Evolutionary conservation across 2,113 vertebrate species (phyloP), one percentile per base, ranked within the genome.

Genomic region (Muntiacus muntjak): DNA sequence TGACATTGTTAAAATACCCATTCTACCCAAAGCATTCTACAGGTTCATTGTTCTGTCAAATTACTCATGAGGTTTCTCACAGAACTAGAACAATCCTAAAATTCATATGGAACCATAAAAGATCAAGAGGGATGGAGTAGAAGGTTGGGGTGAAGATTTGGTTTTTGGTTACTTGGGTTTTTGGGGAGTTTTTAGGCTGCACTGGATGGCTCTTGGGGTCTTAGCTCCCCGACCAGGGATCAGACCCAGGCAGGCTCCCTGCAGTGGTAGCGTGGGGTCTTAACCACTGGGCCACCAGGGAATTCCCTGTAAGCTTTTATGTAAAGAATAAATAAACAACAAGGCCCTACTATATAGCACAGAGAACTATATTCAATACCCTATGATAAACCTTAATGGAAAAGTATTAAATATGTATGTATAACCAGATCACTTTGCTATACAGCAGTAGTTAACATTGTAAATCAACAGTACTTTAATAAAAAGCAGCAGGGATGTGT

Each of bases 181-280:
- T 36, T 36, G 0, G 7, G 64, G 64, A 2, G 3, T 2, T 8
- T 17, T 78, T 78, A 17, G 9, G 47, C 47, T 33, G 45, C 2
- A 11, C 47, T 19, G 28, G 9, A 33, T 81, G 30, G 30, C 47
- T 52, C 47, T 50, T 33, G 17, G 28, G 28, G 17, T 52, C 28
- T 81, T 81, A 33, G 30, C 16, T 52, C 28, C 4, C 2, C 5
- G 0, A 19, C 2, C 4, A 52, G 78, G 47, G 28, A 33, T 21
- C 28, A 30, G 47, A 81, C 28, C 28, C 47, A 81, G 78, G 9
- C 45, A 81, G 78, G 9, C 45, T 45, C 45, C 45, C 78, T 52
- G 78, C 47, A 21, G 12, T 81, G 78, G 30, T 50, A 81, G 45
- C 9, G 3, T 50, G 28, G 28, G 2, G 78, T 52, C 28, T 50